Evolutionary conservation across 2,888 invertebrate genomes (phyloP), one percentile per base, ranked within the genome.

Genomic region (Tinea trinotella): DNA sequence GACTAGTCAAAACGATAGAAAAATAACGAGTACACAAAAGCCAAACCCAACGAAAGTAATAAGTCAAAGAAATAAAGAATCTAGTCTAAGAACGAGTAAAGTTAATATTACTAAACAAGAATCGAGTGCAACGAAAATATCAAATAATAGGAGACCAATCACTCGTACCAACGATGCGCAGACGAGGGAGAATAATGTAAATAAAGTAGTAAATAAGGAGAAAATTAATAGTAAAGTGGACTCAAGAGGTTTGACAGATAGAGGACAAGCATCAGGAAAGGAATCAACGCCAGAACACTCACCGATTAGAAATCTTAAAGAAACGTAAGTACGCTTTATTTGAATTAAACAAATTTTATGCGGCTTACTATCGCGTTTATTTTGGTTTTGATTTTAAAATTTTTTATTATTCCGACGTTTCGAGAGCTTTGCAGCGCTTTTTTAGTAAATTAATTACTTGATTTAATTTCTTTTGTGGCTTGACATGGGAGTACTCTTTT

Each of bases 261-360:
- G 88, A 64, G 89, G 89, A 30, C 89, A 88, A 63, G 88, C 89
- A 1, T 89, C 89, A 5, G 90, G 90, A 1, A 90, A 90, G 60
- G 90, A 90, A 66, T 90, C 90, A 1, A 88, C 89, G 0, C 88
- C 89, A 1, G 90, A 90, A 70, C 87, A 87, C 65, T 87, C 88
- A 0, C 88, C 88, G 0, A 87, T 79, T 1, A 80, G 87, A 57
- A 57, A 68, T 48, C 63, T 62, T 18, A 66, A 67, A 60, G 79
- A 81, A 17, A 78, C 74, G 78, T 81, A 68, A 70, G 72, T 68
- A 54, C 12, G n/a, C n/a, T n/a, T n/a, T n/a, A n/a, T n/a, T n/a
- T n/a, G n/a, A n/a, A n/a, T n/a, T n/a, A n/a, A n/a, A n/a, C n/a
- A n/a, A n/a, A n/a, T n/a, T n/a, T n/a, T n/a, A n/a, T n/a, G n/a